These are phyloP conservation scores for Cheumatopsyche charites DNA, from an alignment of 1,140 invertebrate genomes.

Conservation along the genomic window DNA sequence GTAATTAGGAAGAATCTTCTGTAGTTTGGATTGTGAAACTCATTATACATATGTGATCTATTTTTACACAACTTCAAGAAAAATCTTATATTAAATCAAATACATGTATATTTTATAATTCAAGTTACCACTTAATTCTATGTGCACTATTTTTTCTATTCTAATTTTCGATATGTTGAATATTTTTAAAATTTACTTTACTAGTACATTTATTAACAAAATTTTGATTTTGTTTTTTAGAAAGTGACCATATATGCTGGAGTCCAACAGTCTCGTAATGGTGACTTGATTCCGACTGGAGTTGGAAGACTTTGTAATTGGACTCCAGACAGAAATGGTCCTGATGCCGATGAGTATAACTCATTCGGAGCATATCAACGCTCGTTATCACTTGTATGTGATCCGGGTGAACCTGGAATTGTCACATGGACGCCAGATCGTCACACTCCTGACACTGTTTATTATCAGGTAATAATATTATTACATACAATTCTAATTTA, in stretches of 20 bases:
- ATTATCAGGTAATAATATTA: slow-evolving; percentile 80
- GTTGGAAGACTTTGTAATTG: slow-evolving; percentile 85
- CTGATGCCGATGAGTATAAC: slow-evolving; percentile 77
- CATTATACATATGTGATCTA: slow-evolving; percentile 11
- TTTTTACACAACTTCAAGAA: not conserved
- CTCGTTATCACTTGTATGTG: slow-evolving; percentile 80
- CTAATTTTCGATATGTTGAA: too few relatives aligned
- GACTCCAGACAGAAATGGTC: slow-evolving; percentile 75
- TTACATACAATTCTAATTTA: not conserved
- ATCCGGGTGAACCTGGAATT: slow-evolving; percentile 81
- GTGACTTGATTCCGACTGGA: slow-evolving; percentile 72
- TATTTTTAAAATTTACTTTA: too few relatives aligned
- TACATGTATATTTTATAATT: too few relatives aligned
- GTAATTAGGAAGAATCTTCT: slow-evolving; percentile 12
- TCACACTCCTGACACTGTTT: slow-evolving; percentile 88
- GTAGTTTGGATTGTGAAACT: slow-evolving; percentile 20
- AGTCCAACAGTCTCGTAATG: slow-evolving; percentile 68
- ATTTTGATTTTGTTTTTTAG: slow-evolving; percentile 59
- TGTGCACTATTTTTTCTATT: too few relatives aligned
- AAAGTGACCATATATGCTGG: slow-evolving; percentile 83
- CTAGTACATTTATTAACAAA: not conserved
- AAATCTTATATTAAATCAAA: not conserved
- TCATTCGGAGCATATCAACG: slow-evolving; percentile 90
- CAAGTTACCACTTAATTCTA: too few relatives aligned
- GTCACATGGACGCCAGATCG: slow-evolving; percentile 87